Evolutionary conservation across 2,113 vertebrate species (phyloP), one percentile per base, ranked within the genome.

Genomic region (Pedetes capensis): DNA sequence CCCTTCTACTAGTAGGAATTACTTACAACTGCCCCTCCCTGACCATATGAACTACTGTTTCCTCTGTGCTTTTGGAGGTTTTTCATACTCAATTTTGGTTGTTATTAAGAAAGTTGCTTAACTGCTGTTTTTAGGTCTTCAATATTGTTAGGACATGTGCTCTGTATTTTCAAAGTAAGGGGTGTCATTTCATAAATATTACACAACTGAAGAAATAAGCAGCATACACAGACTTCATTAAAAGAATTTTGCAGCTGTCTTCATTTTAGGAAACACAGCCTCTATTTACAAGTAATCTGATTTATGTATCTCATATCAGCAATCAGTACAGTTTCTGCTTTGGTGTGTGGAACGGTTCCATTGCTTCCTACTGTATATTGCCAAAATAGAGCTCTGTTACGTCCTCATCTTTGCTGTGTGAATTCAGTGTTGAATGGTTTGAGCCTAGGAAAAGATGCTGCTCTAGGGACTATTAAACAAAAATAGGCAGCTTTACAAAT

Each of bases 401-500:
- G 34, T 42, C 69, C 23, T 78, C 23, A 64, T 7, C 53, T 92
- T 47, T 55, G 25, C 80, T 82, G 44, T 69, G 82, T 72, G 42
- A 91, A 76, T 11, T 68, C 81, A 22, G 47, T 93, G 71, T 95
- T 96, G 78, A 76, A 32, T 88, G 39, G 37, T 87, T 51, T 72
- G 87, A 72, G 57, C 34, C 68, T 89, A 39, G 14, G 9, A 39
- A 87, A 79, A 55, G 61, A 96, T 93, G 85, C 59, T 49, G 25
- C 68, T 95, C 55, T 89, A 22, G 9, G 29, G 20, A 75, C 69
- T 49, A 12, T 89, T 64, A 74, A 81, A 66, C 91, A 78, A 93
- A 61, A 59, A 93, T 22, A 82, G 87, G 94, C 72, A 88, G 59
- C 4, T 96, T 97, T 80, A 85, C 53, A 92, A 66, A 64, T 93